Percentiles rank a stretch among this genome's conserved stretches.
Evolutionary conservation across 2,888 invertebrate genomes (phyloP).

Genomic region (Cosmopolites sordidus): DNA sequence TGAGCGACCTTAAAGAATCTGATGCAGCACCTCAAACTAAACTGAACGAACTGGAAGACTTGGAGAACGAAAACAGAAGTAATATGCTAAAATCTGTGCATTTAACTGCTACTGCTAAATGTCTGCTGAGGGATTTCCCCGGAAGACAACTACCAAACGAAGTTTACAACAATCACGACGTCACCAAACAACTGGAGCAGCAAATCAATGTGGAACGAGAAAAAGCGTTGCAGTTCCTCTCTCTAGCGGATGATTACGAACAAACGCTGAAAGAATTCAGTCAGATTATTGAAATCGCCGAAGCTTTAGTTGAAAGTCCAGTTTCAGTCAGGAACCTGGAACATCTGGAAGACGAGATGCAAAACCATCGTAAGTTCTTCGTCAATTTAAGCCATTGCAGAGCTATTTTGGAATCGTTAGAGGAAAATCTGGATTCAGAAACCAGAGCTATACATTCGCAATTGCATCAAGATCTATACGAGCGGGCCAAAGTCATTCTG

Average conservation of each 20-base stretch:
- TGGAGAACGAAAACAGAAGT: conserved; percentile 64
- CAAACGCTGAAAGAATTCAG: conserved; percentile 82
- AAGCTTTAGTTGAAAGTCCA: conserved; percentile 72
- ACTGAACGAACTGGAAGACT: conserved; percentile 63
- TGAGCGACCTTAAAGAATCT: conserved; percentile 57
- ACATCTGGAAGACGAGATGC: conserved; percentile 84
- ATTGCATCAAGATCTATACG: conserved; percentile 72
- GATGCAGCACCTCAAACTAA: conserved; percentile 66
- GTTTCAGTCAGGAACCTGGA: conserved; percentile 71
- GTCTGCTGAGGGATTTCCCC: conserved; percentile 64
- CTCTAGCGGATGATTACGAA: conserved; percentile 81
- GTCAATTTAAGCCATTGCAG: conserved; percentile 83
- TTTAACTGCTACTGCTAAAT: conserved; percentile 59
- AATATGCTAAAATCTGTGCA: conserved; percentile 59
- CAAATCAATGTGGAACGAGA: conserved; percentile 69
- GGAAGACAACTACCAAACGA: conserved; percentile 65
- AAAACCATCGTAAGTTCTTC: conserved; percentile 84
- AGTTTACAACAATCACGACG: conserved; percentile 63
- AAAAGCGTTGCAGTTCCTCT: conserved; percentile 67
- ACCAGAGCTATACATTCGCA: conserved; percentile 69
- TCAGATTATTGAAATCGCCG: conserved; percentile 80
- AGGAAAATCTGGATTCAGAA: conserved; percentile 76
- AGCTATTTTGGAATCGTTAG: conserved; percentile 79
- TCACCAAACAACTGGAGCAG: conserved; percentile 65
- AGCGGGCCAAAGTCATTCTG: conserved; percentile 69